phyloP scores from a whole-genome alignment of 2,113 vertebrate genomes.

The Chascanopsetta lugubris region DNA sequence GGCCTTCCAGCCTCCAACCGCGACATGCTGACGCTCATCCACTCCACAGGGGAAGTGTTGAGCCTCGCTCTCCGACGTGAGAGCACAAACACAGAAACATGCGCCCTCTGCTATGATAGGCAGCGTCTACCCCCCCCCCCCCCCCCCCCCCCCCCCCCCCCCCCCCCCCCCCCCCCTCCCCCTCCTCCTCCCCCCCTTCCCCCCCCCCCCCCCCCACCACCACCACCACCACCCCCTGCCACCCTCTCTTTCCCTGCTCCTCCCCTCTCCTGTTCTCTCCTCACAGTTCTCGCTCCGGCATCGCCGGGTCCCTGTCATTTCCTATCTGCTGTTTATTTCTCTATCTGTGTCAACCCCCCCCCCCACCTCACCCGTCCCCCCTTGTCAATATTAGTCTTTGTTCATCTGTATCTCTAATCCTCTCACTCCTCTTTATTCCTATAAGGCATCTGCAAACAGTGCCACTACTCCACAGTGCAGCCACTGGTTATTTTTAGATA shows the following conservation, averaged over 20 bases:
- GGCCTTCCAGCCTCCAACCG: conserved; percentile 69
- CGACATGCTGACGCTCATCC: conserved; percentile 68
- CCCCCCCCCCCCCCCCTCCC: conserved; percentile 14
- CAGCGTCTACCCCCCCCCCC: conserved; percentile 9
- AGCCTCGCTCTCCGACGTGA: conserved; percentile 53
- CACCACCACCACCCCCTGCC: conserved; percentile 40
- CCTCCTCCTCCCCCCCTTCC: conserved; percentile 33
- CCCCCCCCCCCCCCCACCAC: conserved; percentile 40
- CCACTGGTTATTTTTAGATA: not conserved
- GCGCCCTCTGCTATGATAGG: conserved; percentile 36
- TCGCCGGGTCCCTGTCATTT: conserved; percentile 28
- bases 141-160: conserved; percentile 2
- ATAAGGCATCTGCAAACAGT: not conserved
- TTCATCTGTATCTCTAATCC: conserved; percentile 47
- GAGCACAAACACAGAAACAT: conserved; percentile 69
- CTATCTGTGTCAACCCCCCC: conserved; percentile 14
- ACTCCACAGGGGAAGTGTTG: conserved; percentile 73
- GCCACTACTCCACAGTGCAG: not conserved
- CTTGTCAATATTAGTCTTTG: conserved; percentile 55
- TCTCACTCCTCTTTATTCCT: conserved; percentile 15
- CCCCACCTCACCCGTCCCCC: not conserved
- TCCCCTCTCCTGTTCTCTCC: conserved; percentile 38
- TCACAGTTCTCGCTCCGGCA: conserved; percentile 32
- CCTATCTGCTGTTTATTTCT: conserved; percentile 43
- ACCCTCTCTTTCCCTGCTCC: not conserved